Conservation (phyloP, 2,888 invertebrate species). For the Ichneumoninae sp. region DNA sequence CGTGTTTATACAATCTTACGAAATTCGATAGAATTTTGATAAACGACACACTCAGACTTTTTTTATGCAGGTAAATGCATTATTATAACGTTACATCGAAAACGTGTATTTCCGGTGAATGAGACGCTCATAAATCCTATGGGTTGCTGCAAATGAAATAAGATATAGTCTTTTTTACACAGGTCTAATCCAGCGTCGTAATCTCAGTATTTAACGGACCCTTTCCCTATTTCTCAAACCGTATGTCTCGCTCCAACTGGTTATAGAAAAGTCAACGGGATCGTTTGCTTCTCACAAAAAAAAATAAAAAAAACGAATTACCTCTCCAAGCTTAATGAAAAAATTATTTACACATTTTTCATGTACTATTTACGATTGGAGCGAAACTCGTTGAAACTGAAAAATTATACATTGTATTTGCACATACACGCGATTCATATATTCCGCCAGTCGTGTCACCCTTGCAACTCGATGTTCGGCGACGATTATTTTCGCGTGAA, state of each 20-base stretch:
- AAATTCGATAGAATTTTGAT: slow-evolving; percentile 26
- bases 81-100: background rate
- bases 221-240: background rate
- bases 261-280: background rate
- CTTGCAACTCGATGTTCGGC: slow-evolving; percentile 43
- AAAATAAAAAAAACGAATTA: background rate
- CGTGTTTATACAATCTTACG: slow-evolving; percentile 20
- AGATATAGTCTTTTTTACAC: background rate
- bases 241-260: background rate
- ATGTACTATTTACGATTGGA: background rate
- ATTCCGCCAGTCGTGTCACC: slow-evolving; percentile 40
- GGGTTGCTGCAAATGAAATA: no score
- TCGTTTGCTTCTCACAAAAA: background rate
- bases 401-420: slow-evolving; percentile 42
- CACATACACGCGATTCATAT: slow-evolving; percentile 63
- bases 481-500: slow-evolving; percentile 31
- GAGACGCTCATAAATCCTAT: background rate
- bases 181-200: background rate
- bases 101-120: slow-evolving; percentile 3
- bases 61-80: no score
- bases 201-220: background rate
- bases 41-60: slow-evolving; percentile 29
- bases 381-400: background rate
- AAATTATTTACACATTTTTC: slow-evolving; percentile 25
- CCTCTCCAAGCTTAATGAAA: background rate